Base-by-base conservation (phyloP, 2,113 vertebrate species). In the Engraulis encrasicolus region DNA sequence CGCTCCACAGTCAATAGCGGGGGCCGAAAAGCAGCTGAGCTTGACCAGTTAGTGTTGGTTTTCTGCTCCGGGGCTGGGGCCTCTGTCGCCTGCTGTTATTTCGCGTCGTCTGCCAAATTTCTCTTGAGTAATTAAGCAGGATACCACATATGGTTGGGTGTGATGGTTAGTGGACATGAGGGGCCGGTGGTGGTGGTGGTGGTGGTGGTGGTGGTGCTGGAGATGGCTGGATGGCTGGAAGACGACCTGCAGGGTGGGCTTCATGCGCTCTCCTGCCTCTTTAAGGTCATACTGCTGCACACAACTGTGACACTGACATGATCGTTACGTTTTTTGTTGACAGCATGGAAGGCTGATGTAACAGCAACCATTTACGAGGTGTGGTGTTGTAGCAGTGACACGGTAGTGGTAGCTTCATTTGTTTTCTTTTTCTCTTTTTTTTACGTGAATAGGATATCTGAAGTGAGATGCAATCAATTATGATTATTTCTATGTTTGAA, bases 51-150 rank as follows among this genome's bases (percentile, higher is more conserved):
- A 85, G 84, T 91, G 91, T 92, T 91, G 88, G 89, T 92, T 93
- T 54, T 91, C n/a, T 91, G 91, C 91, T 90, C 86, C n/a, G 84
- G 88, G 86, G 91, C 90, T 89, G 89, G 61, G 89, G 88, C 87
- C 66, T n/a, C 80, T 81, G 84, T 91, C 89, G 90, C 91, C 91
- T 91, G 91, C 92, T 93, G 92, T 91, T 92, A 48, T n/a, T 89
- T 79, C 20, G 83, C 82, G 82, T 90, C 89, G 89, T 90, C 88
- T 78, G 89, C 91, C 91, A 93, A 74, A 91, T 91, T 85, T 71
- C 89, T 92, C 88, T 88, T 85, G 88, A 91, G 90, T 92, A 92
- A 93, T 93, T 92, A 93, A 86, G 91, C 87, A 86, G 38, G 87
- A 84, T 88, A 91, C 91, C 91, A 91, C 92, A 93, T 91, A 92